phyloP scores from a whole-genome alignment of 2,797 vertebrate genomes.

The Oreochromis mossambicus region DNA sequence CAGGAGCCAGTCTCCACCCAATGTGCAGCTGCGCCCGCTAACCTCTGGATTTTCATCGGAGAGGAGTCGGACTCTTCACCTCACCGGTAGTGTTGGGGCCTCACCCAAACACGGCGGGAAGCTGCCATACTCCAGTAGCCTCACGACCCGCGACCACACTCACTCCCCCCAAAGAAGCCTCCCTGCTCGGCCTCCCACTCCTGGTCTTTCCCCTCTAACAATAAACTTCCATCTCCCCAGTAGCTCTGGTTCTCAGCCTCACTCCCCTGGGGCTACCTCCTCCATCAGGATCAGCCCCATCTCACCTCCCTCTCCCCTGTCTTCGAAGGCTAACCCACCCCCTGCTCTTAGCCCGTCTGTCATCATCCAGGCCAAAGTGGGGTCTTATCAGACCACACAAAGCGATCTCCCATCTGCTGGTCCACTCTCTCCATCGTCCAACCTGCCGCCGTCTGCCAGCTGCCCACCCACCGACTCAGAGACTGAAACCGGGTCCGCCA shows the following conservation, averaged over 20 bases:
- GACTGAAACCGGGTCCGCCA: conserved; percentile 1
- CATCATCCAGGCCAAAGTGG: conserved; percentile 43
- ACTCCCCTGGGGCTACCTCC: conserved; percentile 38
- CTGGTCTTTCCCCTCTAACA: conserved; percentile 65
- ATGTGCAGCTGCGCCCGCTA: conserved; percentile 1
- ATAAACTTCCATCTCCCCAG: conserved; percentile 49
- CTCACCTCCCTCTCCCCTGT: conserved; percentile 30
- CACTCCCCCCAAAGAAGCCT: conserved; percentile 39
- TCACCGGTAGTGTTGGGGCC: not conserved
- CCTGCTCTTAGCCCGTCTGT: conserved; percentile 58
- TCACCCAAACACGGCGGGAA: conserved; percentile 8
- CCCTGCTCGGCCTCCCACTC: conserved; percentile 63
- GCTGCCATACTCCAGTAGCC: not conserved
- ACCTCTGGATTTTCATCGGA: conserved; percentile 21
- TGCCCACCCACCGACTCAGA: conserved; percentile 54
- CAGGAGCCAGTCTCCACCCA: conserved; percentile 26
- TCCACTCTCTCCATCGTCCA: conserved; percentile 1
- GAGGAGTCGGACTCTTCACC: conserved; percentile 1
- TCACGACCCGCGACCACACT: not conserved
- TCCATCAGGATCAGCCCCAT: conserved; percentile 25
- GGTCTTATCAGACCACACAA: conserved; percentile 42
- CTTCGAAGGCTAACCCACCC: conserved; percentile 32
- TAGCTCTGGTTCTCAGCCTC: conserved; percentile 42
- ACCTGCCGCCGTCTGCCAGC: conserved; percentile 41
- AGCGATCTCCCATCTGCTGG: conserved; percentile 51